Evolutionary conservation across 2,113 vertebrate genomes (phyloP).

Genomic region (Lophius piscatorius): DNA sequence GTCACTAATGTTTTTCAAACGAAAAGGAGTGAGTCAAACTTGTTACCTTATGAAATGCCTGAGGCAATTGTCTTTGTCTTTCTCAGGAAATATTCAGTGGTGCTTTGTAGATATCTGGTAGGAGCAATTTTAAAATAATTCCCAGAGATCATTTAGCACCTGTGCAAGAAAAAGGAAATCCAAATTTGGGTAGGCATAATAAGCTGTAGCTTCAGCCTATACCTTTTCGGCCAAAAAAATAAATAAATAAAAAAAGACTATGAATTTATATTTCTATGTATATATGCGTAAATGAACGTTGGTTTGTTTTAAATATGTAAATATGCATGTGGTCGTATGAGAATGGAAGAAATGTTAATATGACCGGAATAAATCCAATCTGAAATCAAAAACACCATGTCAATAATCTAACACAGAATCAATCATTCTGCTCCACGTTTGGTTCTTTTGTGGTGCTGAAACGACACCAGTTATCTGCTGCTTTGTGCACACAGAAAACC

Average conservation of each 20-base stretch:
- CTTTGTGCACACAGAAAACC: background rate
- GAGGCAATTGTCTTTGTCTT: background rate
- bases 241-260: no score
- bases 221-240: no score
- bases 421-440: background rate
- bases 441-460: constrained; percentile 3
- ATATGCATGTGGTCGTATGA: no score
- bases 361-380: no score
- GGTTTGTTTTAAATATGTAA: no score
- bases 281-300: no score
- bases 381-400: no score
- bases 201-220: no score
- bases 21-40: background rate
- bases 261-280: no score
- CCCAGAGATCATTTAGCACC: background rate
- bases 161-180: background rate
- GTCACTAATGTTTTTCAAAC: background rate
- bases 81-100: background rate
- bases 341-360: no score
- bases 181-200: no score
- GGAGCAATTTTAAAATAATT: background rate
- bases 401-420: constrained; percentile 9
- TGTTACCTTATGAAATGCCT: background rate
- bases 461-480: constrained; percentile 3
- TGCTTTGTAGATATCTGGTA: background rate